phyloP scores from a whole-genome alignment of 2,888 invertebrate species.

The Molorchus minor region DNA sequence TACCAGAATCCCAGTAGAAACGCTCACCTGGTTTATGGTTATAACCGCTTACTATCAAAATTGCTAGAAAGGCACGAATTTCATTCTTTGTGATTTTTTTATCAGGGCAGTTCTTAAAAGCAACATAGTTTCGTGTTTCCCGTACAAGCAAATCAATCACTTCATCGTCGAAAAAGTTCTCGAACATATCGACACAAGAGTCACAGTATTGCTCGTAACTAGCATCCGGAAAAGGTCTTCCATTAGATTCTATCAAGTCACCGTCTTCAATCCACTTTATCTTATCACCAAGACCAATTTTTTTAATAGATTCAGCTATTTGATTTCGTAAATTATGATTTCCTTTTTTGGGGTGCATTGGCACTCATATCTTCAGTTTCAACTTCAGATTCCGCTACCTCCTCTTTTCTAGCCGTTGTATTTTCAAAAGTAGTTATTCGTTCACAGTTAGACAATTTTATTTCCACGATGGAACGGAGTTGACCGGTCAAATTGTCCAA shows the following conservation, averaged over 20 bases:
- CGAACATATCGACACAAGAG: background rate
- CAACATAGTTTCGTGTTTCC: background rate
- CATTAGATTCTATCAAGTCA: conserved; percentile 15
- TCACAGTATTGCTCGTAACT: background rate
- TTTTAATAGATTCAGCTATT: too few species aligned
- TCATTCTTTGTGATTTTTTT: background rate
- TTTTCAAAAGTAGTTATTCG: too few species aligned
- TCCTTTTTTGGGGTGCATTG: too few species aligned
- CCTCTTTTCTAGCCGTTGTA: too few species aligned
- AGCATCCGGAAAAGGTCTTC: background rate
- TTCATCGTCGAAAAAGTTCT: background rate
- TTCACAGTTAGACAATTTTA: too few species aligned
- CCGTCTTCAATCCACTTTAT: too few species aligned
- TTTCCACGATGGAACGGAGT: too few species aligned
- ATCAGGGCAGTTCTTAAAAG: background rate
- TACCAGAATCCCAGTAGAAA: conserved; percentile 1
- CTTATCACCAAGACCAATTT: too few species aligned
- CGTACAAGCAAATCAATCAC: background rate
- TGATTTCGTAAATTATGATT: too few species aligned
- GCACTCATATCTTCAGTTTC: too few species aligned
- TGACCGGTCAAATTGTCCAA: conserved; percentile 27
- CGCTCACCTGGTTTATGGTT: background rate
- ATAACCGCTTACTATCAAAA: background rate
- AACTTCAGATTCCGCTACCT: too few species aligned
- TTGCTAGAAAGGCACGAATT: background rate